Conservation (phyloP, 2,888 invertebrate genomes). For the Pseudolycoriella hygida region DNA sequence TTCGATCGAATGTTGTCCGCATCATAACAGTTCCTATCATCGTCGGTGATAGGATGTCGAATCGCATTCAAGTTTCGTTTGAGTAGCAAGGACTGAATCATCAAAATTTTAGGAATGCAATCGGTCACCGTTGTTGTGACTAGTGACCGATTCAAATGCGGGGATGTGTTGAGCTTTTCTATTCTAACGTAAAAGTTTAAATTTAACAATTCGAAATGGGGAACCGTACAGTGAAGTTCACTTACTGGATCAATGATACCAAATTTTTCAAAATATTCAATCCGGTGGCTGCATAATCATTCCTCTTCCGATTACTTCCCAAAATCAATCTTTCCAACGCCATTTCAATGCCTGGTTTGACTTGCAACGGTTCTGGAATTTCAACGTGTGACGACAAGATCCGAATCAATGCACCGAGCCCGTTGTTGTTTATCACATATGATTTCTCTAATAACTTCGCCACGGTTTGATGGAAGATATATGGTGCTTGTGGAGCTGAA, state of each 20-base stretch:
- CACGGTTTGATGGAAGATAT: constrained; percentile 28
- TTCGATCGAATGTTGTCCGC: background rate
- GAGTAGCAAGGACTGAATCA: constrained; percentile 13
- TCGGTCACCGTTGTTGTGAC: constrained; percentile 20
- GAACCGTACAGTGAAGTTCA: background rate
- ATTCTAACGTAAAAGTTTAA: too few relatives aligned
- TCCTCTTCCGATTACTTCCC: constrained; percentile 22
- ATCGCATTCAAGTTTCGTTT: too few relatives aligned
- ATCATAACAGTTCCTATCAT: background rate
- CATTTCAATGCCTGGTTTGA: constrained; percentile 25
- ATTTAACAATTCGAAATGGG: too few relatives aligned
- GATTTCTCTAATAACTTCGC: constrained; percentile 23
- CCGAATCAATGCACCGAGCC: constrained; percentile 24
- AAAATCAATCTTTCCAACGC: constrained; percentile 23
- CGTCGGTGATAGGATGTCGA: background rate
- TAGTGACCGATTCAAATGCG: constrained; percentile 18
- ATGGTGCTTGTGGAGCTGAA: constrained; percentile 23
- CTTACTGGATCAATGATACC: constrained; percentile 25
- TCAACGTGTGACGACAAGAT: constrained; percentile 24
- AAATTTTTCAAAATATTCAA: constrained; percentile 32
- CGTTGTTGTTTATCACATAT: constrained; percentile 18
- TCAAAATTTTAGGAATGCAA: constrained; percentile 23
- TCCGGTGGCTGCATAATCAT: constrained; percentile 20
- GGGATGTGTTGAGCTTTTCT: constrained; percentile 20
- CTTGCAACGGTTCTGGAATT: constrained; percentile 22